Evolutionary conservation across 2,797 vertebrate species (phyloP), one percentile per base, ranked within the genome.

Genomic region (Premnoplex brunnescens): DNA sequence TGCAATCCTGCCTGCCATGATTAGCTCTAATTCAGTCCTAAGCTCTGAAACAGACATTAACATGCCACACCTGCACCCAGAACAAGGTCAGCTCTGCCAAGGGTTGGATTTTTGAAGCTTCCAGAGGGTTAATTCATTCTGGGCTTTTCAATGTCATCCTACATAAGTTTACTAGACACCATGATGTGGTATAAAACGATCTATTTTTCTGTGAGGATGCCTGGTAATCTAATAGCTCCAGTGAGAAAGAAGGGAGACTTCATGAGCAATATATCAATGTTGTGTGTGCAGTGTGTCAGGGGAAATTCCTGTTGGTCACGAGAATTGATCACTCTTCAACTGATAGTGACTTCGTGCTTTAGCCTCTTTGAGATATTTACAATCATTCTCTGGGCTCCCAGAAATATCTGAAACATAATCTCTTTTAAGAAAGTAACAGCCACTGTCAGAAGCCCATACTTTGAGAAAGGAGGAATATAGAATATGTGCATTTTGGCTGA

Each of bases 1-100:
- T 89, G 34, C 75, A 60, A n/a, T 72, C n/a, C 37, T 94, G 60
- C 37, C 66, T 88, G 36, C 26, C 76, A 8, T 37, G 49, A 79
- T 77, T 90, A 92, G 24, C 23, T 94, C 51, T 62, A 85, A 79
- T 55, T 85, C 69, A 62, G 23, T 23, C 26, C 54, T 44, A 56
- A 63, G 5, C 26, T 88, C 48, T 69, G 43, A 92, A 79, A n/a
- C 44, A 67, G 73, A 56, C 6, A 64, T 55, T 66, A 90, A 16
- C 12, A 49, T 13, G 30, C 48, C 37, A 23, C 17, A 34, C 13
- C n/a, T 69, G 5, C 32, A 75, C 19, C n/a, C 58, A 72, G n/a
- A 68, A 49, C 58, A 83, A 91, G 82, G 64, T 91, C 91, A 92
- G 58, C 49, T 87, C 52, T 93, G 74, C 32, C 79, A 77, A 54